A percentile compares a stretch with the other conserved stretches of the same genome.
Evolutionary conservation across 2,113 vertebrate species (phyloP).

Genomic region (Saguinus imperator): DNA sequence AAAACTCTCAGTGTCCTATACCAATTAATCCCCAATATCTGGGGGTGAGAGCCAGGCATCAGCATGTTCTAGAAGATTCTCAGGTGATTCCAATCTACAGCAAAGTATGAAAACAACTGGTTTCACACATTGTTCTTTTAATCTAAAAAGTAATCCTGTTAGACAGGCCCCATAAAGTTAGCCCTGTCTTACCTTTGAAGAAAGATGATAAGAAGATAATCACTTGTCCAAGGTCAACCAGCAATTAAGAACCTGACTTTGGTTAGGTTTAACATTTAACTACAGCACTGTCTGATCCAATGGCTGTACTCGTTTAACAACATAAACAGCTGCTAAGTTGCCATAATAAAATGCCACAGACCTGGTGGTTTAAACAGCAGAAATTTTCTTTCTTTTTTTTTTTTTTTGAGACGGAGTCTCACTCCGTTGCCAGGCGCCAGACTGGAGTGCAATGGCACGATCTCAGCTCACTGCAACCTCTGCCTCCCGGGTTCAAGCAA

Average conservation of each 20-base stretch:
- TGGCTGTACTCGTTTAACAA: fast-evolving
- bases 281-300: background rate
- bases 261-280: background rate
- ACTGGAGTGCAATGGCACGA: too few relatives aligned
- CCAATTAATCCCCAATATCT: background rate
- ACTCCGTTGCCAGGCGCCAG: too few relatives aligned
- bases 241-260: background rate
- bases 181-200: background rate
- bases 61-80: background rate
- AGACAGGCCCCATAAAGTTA: background rate
- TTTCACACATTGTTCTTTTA: background rate
- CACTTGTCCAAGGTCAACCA: background rate
- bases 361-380: background rate
- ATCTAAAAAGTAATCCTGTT: background rate
- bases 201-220: background rate
- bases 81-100: background rate
- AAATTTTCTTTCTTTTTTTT: background rate
- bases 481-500: too few relatives aligned
- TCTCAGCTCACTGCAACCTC: too few relatives aligned
- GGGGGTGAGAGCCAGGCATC: background rate
- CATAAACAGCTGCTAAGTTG: background rate
- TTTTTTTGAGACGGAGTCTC: too few relatives aligned
- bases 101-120: background rate
- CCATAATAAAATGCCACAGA: background rate
- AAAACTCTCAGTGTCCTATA: background rate